Conservation (phyloP, 2,113 vertebrate species). For the Apodemus speciosus region DNA sequence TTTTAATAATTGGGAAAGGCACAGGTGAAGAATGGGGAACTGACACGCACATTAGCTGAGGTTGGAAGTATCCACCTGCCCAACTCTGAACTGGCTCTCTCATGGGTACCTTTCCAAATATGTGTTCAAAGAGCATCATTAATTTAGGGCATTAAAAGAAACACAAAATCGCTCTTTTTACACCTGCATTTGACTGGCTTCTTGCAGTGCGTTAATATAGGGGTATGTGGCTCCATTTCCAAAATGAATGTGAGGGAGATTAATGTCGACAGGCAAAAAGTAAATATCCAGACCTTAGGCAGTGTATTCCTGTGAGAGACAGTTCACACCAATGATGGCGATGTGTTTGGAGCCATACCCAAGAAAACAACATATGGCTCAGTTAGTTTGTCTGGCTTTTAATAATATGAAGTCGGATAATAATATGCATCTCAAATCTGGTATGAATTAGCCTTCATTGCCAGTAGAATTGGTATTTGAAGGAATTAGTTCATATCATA, state of each 20-base stretch:
- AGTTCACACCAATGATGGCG: not conserved
- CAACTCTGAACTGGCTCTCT: constrained; percentile 66
- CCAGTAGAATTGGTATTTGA: not conserved
- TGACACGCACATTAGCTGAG: constrained; percentile 48
- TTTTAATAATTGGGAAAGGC: constrained; percentile 51
- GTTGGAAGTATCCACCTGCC: constrained; percentile 43
- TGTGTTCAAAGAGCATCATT: constrained; percentile 66
- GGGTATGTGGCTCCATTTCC: constrained; percentile 8
- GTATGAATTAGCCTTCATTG: not conserved
- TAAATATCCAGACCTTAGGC: constrained; percentile 55
- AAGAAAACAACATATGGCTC: not conserved
- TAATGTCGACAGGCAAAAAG: not conserved
- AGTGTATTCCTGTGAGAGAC: constrained; percentile 45
- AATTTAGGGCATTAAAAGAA: constrained; percentile 57
- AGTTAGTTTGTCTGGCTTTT: constrained; percentile 9
- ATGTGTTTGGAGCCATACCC: not conserved
- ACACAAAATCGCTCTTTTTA: constrained; percentile 71
- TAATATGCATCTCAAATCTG: not conserved
- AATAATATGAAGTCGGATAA: constrained; percentile 28
- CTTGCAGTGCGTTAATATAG: constrained; percentile 66
- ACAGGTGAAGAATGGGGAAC: not conserved
- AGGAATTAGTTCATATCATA: not conserved
- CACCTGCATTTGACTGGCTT: constrained; percentile 47
- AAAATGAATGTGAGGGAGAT: constrained; percentile 68
- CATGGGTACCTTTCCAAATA: constrained; percentile 69